These are phyloP conservation scores for Tenthredo livida DNA, from an alignment of 2,888 invertebrate genomes.

Conservation along the genomic window DNA sequence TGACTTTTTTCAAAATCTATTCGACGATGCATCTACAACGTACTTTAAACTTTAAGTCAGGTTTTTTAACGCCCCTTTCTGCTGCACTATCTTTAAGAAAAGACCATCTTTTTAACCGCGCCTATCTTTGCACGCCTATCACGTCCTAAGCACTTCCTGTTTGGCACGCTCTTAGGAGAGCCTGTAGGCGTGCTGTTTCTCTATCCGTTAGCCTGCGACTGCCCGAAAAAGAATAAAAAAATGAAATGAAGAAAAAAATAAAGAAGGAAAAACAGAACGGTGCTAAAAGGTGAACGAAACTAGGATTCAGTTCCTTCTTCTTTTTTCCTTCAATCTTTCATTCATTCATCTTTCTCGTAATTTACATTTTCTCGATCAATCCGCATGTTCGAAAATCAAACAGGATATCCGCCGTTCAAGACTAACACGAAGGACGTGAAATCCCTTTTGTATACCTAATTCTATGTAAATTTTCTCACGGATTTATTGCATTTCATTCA, in stretches of 20 bases:
- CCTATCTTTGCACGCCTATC: constrained; percentile 61
- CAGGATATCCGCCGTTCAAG: constrained; percentile 34
- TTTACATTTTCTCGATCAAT: constrained; percentile 24
- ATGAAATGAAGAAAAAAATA: constrained; percentile 27
- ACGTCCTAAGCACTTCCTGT: constrained; percentile 64
- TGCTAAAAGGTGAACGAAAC: background rate
- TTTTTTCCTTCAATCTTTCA: background rate
- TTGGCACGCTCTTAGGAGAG: constrained; percentile 43
- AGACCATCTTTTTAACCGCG: constrained; percentile 32
- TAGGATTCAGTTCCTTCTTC: background rate
- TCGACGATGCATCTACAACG: constrained; percentile 9
- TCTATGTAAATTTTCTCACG: constrained; percentile 39
- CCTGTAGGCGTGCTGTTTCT: constrained; percentile 42
- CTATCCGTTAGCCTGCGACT: background rate
- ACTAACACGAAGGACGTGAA: background rate
- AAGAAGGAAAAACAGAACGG: background rate
- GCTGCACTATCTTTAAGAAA: constrained; percentile 13
- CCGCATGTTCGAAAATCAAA: background rate
- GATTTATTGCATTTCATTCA: constrained; percentile 28
- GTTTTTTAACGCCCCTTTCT: background rate
- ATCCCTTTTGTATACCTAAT: constrained; percentile 30
- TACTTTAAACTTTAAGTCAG: background rate
- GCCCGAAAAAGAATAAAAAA: too few relatives aligned
- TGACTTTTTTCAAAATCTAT: constrained; percentile 34
- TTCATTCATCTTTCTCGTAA: background rate